A percentile compares a stretch with the other conserved stretches of the same genome.
Evolutionary conservation across 35 echinoderm and acorn worm genomes (phyloP).

Genomic region (Amphiura filiformis): DNA sequence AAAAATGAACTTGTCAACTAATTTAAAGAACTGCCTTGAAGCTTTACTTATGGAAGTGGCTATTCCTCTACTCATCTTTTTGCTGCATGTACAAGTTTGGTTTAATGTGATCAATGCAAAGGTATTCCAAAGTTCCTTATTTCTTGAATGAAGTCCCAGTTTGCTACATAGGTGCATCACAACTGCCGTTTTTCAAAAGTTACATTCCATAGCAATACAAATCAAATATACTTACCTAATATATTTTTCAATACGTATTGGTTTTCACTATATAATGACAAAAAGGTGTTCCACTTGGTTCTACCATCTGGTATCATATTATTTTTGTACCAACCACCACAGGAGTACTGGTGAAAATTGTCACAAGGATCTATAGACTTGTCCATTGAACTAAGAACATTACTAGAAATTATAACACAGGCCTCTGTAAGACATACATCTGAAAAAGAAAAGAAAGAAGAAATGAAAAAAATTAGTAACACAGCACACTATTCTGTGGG

Average conservation of each 20-base stretch:
- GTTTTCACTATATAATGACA: conserved; percentile 76
- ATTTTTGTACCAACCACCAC: conserved; percentile 83
- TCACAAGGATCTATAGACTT: conserved; percentile 82
- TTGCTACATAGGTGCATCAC: no score
- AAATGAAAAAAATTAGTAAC: neutral
- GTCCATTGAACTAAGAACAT: conserved; percentile 88
- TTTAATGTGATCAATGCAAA: no score
- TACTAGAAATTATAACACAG: conserved; percentile 80
- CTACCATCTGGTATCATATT: conserved; percentile 80
- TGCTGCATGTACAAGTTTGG: no score
- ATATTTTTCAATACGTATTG: conserved; percentile 83
- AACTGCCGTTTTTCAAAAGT: no score
- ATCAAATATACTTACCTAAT: conserved; percentile 92
- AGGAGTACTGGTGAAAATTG: conserved; percentile 90
- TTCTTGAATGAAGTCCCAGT: no score
- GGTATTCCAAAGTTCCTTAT: no score
- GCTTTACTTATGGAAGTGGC: no score
- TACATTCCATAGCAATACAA: no score
- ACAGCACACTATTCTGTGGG: no score
- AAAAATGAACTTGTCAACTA: no score
- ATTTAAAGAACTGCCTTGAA: no score
- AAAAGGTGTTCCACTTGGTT: conserved; percentile 81
- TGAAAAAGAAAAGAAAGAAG: conserved; percentile 4
- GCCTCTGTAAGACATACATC: conserved; percentile 78
- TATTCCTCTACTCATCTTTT: no score